phyloP scores from a whole-genome alignment of 2,888 invertebrate genomes.

The Crematogaster levior region DNA sequence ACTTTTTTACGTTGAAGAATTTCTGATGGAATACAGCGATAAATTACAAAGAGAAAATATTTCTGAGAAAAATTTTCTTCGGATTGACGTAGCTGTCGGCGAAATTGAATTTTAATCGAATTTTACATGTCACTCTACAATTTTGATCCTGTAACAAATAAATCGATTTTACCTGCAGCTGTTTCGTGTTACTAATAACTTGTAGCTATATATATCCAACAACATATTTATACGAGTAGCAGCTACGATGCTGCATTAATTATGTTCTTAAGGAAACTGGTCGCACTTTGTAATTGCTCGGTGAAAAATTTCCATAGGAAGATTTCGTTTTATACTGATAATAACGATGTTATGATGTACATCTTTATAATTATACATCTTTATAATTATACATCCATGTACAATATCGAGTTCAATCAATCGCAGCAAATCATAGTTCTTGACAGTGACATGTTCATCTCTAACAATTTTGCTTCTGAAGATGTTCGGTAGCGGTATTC shows the following conservation, averaged over 20 bases:
- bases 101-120: constrained; percentile 31
- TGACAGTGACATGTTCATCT: constrained; percentile 12
- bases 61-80: neutral
- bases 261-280: neutral
- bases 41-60: neutral
- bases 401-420: neutral
- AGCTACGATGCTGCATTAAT: neutral
- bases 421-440: neutral
- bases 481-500: neutral
- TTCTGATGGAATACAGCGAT: neutral
- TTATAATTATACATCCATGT: neutral
- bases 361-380: neutral
- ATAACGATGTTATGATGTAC: neutral
- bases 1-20: neutral
- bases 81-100: neutral
- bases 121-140: neutral
- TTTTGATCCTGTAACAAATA: neutral
- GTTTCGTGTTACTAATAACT: constrained; percentile 3
- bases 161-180: constrained; percentile 29
- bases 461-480: neutral
- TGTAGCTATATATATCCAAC: neutral
- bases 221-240: neutral
- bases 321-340: neutral
- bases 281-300: neutral
- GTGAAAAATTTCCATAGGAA: neutral